Evolutionary conservation across 2,797 vertebrate genomes (phyloP), one percentile per base, ranked within the genome.

Genomic region (Myiothlypis chrysogaster): DNA sequence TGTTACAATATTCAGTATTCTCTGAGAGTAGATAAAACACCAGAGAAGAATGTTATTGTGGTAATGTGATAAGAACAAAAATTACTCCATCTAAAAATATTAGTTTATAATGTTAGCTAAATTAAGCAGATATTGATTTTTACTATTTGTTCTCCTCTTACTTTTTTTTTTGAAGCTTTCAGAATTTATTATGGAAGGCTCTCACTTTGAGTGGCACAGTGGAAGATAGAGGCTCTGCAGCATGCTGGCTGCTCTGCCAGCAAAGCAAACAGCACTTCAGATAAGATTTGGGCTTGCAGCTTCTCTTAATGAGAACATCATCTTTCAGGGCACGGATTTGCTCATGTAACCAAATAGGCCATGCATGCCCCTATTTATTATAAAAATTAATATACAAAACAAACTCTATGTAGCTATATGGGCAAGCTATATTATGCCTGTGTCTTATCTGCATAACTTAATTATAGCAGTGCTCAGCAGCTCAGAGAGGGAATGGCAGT

Each of bases 231-330:
- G 83, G 85, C 73, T 91, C 14, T 63, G 65, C 65, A 78, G 53
- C 69, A 17, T 39, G 64, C 83, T 87, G 93, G 39, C 70, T 94
- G 66, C 21, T 84, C 89, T 80, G 84, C 89, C 61, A 87, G 91
- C 82, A 75, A 93, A 91, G 86, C 94, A 96, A 97, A 92, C 79
- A 95, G 71, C 71, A 76, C 82, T 96, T 96, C 34, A 93, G 89
- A 84, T 91, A 93, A 44, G 37, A 94, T 91, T 90, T 77, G 52
- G 82, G 15, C 81, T 81, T 91, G 65, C 60, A 59, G 79, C 71
- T 95, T 92, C 23, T 37, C 50, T 90, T 96, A 87, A 89, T 92
- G 88, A 96, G 95, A 97, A 89, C 34, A 96, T 94, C 83, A 52
- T 91, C 90, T 95, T 96, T 94, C 86, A 89, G 84, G 88, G 94